Evolutionary conservation across 2,888 invertebrate genomes (phyloP).

Genomic region (Lycocerus yunnanus): DNA sequence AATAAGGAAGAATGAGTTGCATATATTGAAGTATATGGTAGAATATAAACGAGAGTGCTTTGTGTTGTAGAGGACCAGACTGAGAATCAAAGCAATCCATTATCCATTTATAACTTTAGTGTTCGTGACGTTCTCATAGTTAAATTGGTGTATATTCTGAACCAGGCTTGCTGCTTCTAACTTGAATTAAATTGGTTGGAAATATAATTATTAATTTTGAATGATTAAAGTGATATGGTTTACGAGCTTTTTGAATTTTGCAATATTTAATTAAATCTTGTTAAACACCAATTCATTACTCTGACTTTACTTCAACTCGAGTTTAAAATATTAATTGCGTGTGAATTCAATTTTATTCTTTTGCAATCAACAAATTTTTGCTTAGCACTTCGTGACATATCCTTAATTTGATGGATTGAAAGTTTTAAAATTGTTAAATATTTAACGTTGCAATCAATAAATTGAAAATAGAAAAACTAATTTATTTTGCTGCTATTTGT

Average conservation of each 20-base stretch:
- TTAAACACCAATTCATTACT: neutral
- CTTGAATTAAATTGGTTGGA: slow-evolving; percentile 9
- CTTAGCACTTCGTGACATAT: neutral
- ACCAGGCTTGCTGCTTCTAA: slow-evolving; percentile 6
- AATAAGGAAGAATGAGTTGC: slow-evolving; percentile 8
- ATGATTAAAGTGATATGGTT: slow-evolving; percentile 13
- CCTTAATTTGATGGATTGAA: neutral
- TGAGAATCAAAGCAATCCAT: slow-evolving; percentile 25
- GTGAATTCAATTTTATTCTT: neutral
- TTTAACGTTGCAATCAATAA: neutral
- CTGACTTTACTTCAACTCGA: neutral
- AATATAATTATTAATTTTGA: slow-evolving; percentile 18
- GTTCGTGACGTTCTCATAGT: slow-evolving; percentile 22
- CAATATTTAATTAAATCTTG: neutral
- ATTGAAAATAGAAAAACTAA: neutral
- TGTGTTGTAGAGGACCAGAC: slow-evolving; percentile 20
- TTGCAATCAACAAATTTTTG: neutral
- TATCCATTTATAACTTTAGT: slow-evolving; percentile 26
- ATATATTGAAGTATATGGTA: slow-evolving; percentile 9
- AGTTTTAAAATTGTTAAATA: neutral
- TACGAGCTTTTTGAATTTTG: slow-evolving; percentile 3
- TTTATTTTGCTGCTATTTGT: neutral
- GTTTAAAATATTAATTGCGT: neutral
- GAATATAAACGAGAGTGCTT: slow-evolving; percentile 14
- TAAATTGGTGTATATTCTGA: slow-evolving; percentile 17